Evolutionary conservation across 37 sponge, comb jelly and placozoan genomes (phyloP), one percentile per base, ranked within the genome.

Genomic region (Chondrilla cf. caribensis): DNA sequence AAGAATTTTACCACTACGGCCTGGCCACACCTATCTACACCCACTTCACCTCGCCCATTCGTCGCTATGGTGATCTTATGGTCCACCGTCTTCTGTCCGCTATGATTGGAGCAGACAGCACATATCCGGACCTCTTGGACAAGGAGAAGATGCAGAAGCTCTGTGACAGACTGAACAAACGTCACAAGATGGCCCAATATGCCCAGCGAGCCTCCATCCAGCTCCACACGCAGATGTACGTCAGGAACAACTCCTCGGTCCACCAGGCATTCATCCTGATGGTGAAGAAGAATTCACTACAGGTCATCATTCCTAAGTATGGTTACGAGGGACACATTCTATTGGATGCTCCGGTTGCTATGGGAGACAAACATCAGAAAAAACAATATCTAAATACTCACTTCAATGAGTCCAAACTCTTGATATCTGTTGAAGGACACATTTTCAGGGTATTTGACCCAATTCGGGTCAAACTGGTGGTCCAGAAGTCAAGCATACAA

Each of bases 11-110:
- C 70, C 99, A 98, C 58, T 98, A 95, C 64, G 99, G 99, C 28
- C 83, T 98, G 47, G 99, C 99, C 58, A 88, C 91, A 11, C 90
- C 92, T 28, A 93, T 95, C 47, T 98, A 98, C 82, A 98, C 99
- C 43, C 99, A 98, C 75, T 98, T 95, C 81, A 98, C 99, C 11
- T 98, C 99, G n/a, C 99, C 99, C 0, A 98, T 98, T 29, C 82
- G 99, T 70, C 85, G 99, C 29, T 98, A 98, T 54, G 81, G 96
- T 5, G 99, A 98, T 77, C 37, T 98, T 39, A 85, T 98, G 17
- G 99, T 98, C 1, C 99, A 98, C 84, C 84, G 99, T 17, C 87
- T 98, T 36, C 84, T 98, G 15, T 95, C 99, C 24, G 89, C 87
- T 0, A 60, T 94, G 21, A 85, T 98, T 60, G 83, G 86, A 0